Evolutionary conservation across 2,888 invertebrate species (phyloP), one percentile per base, ranked within the genome.

Genomic region (Chydorus sphaericus): DNA sequence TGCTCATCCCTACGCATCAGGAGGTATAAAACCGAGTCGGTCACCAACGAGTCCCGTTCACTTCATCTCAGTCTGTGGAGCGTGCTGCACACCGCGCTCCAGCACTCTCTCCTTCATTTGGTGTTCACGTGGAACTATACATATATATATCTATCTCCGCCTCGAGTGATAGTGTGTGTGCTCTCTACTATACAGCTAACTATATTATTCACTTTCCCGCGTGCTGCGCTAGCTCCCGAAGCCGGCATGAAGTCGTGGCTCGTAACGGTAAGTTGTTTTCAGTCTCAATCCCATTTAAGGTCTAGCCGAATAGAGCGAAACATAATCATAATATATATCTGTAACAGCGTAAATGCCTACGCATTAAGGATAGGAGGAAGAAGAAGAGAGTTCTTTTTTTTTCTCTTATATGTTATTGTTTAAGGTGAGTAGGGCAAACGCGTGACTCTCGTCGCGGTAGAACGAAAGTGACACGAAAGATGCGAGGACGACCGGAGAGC

Each of bases 11-110:
- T n/a, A n/a, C n/a, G n/a, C n/a, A n/a, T n/a, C n/a, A n/a, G n/a
- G n/a, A n/a, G n/a, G 44, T 44, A 44, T 44, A 44, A 44, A 44
- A 28, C 44, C 28, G 26, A 44, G 44, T 44, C 28, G 44, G 44
- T 44, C 44, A 44, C 28, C 44, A 44, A 44, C 23, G 44, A 44
- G 26, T 23, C 28, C 5, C 44, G 44, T 44, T 44, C 44, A 44
- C 44, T 44, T 28, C 44, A 44, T 44, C 44, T n/a, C 16, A 44
- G 44, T 44, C 44, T 44, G 44, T 44, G 26, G 20, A 44, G 44
- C 28, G 44, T 44, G 44, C 28, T 44, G 44, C 44, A 44, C 28
- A 23, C 11, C 28, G 5, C 44, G 10, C 16, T 38, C 44, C 11
- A 26, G 5, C 44, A 8, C 16, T 38, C 14, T 16, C 16, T 23